These are phyloP conservation scores for Gambusia yucatana DNA, from an alignment of 2,797 vertebrate genomes.

Conservation along the genomic window DNA sequence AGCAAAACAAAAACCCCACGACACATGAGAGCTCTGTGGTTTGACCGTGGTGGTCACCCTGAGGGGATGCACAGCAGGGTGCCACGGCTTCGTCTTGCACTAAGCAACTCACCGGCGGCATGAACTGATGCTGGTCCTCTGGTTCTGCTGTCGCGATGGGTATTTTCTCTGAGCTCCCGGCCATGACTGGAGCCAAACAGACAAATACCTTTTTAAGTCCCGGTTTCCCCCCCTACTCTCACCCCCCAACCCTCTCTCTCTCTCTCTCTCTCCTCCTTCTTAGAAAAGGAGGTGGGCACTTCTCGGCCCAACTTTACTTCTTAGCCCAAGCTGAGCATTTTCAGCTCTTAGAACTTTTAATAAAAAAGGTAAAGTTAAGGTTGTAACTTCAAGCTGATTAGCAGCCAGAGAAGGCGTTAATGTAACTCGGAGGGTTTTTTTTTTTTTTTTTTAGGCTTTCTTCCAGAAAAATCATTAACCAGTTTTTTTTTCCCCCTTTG, in stretches of 20 bases:
- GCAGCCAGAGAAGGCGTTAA: constrained; percentile 1
- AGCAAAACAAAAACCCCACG: not conserved
- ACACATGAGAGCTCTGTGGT: not conserved
- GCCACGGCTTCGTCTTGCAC: not conserved
- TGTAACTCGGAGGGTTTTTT: constrained; percentile 4
- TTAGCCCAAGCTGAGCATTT: not conserved
- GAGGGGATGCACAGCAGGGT: not conserved
- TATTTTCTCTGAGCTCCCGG: constrained; percentile 87
- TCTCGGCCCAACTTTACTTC: not conserved
- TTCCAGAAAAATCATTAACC: constrained; percentile 29
- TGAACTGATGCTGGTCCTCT: constrained; percentile 86
- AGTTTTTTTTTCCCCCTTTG: constrained; percentile 35
- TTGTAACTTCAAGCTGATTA: not conserved
- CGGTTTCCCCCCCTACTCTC: constrained; percentile 9
- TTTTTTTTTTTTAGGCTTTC: constrained; percentile 10
- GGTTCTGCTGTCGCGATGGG: constrained; percentile 88
- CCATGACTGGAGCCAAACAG: constrained; percentile 79
- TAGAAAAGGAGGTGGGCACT: constrained; percentile 20
- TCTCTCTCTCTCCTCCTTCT: constrained; percentile 8
- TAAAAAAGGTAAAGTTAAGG: constrained; percentile 9
- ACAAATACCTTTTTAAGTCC: constrained; percentile 61
- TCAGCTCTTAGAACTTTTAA: constrained; percentile 6
- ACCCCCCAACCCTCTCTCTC: not conserved
- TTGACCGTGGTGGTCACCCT: not conserved
- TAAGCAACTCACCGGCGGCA: constrained; percentile 86